Conservation (phyloP, 1,140 invertebrate genomes). For the Halictus rubicundus region DNA sequence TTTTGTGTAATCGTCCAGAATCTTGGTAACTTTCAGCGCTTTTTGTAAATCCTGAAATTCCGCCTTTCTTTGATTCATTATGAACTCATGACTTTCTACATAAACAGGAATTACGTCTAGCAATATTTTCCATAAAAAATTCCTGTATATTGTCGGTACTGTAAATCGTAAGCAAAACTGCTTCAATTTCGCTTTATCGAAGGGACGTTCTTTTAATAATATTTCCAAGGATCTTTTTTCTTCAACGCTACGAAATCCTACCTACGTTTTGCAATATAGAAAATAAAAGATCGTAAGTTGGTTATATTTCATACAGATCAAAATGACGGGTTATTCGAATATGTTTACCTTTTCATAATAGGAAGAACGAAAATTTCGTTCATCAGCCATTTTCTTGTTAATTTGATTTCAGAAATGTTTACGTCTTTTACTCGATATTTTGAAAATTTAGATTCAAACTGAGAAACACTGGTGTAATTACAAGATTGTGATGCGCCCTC, state of each 20-base stretch:
- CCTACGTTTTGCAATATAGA: conserved; percentile 74
- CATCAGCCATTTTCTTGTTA: conserved; percentile 81
- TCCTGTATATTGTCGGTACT: conserved; percentile 90
- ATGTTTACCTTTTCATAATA: conserved; percentile 91
- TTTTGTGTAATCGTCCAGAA: conserved; percentile 81
- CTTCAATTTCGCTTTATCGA: conserved; percentile 90
- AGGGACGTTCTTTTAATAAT: conserved; percentile 91
- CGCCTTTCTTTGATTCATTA: conserved; percentile 85
- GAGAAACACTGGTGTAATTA: background rate
- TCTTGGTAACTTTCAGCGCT: conserved; percentile 85
- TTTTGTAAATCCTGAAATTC: conserved; percentile 89
- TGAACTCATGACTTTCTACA: conserved; percentile 87
- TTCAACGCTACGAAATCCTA: conserved; percentile 93
- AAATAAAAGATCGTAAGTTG: background rate
- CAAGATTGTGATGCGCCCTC: background rate
- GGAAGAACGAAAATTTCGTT: conserved; percentile 93
- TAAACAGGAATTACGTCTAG: conserved; percentile 88
- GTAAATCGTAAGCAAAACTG: conserved; percentile 92
- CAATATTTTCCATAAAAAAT: conserved; percentile 92
- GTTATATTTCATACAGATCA: background rate
- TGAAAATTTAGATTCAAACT: conserved; percentile 4
- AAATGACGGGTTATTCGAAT: background rate
- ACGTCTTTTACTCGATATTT: background rate
- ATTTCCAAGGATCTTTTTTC: conserved; percentile 97
- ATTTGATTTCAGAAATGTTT: background rate